phyloP scores from a whole-genome alignment of 2,888 invertebrate species.

The Nezara viridula region DNA sequence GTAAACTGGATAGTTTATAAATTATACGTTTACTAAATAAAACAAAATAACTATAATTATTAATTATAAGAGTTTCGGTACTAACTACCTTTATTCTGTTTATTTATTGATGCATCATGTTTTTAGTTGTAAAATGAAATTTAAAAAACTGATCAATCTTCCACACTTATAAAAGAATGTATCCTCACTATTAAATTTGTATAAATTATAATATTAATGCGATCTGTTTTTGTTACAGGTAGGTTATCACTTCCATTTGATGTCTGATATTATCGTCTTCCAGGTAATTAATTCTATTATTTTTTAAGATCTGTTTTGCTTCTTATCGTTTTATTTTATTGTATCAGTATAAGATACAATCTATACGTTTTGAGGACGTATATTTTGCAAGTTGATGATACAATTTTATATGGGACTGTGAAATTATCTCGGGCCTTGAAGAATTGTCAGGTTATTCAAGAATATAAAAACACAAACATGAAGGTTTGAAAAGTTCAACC shows the following conservation, averaged over 20 bases:
- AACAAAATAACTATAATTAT: too few relatives aligned
- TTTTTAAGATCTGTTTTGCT: neutral
- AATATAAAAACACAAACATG: slow-evolving; percentile 16
- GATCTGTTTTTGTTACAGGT: neutral
- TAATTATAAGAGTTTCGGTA: too few relatives aligned
- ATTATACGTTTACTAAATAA: too few relatives aligned
- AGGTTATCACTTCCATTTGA: neutral
- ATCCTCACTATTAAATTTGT: neutral
- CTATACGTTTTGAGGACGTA: neutral
- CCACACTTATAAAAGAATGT: too few relatives aligned
- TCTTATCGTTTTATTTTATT: neutral
- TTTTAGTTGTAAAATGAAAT: too few relatives aligned
- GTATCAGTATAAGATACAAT: neutral
- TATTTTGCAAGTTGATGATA: neutral
- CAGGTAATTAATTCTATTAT: neutral
- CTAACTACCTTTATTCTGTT: too few relatives aligned
- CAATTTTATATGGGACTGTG: neutral
- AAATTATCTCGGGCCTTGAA: neutral
- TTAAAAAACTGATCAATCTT: too few relatives aligned
- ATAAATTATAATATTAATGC: neutral
- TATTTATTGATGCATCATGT: too few relatives aligned
- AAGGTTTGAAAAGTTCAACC: slow-evolving; percentile 19
- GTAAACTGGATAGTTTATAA: too few relatives aligned
- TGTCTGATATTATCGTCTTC: neutral
- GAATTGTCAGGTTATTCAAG: slow-evolving; percentile 1